Evolutionary conservation across 2,888 invertebrate genomes (phyloP), one percentile per base, ranked within the genome.

Genomic region (Rugalucina vietnamica): DNA sequence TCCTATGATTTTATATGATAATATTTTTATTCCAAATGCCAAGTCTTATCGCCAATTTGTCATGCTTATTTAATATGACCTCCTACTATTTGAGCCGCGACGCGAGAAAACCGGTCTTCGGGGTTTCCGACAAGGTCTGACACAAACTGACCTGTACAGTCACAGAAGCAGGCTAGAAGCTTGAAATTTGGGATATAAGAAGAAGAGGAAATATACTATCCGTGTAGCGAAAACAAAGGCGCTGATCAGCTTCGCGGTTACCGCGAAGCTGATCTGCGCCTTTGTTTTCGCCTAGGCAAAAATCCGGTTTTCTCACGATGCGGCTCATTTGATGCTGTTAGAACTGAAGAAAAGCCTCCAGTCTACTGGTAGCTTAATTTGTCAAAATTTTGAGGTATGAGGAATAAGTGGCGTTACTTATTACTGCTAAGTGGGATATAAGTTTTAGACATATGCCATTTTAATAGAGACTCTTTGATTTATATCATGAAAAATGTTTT

Each of bases 371-470:
- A 29, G 5, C 29, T 2, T 60, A 60, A 60, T 60, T 60, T 60
- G 29, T 60, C 60, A 24, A 10, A 29, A 60, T 29, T 60, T 27
- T 18, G 29, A 3, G 29, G 5, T 60, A 60, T 27, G 18, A 29
- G 29, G 5, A 60, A n/a, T 60, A 60, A 60, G 60, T 60, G 60
- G 60, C 21, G 60, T 60, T 29, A 54, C n/a, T 54, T 10, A 1
- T 60, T 60, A 5, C 60, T 4, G 5, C 18, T 4, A 4, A 60
- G 29, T 1, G 4, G 60, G 60, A 12, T 12, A 34, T 34, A 65
- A 65, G 34, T 65, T 65, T 65, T 65, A 65, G 65, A 65, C 65
- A 65, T 65, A 65, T 65, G 65, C 65, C 65, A 65, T 34, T 12
- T 29, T 34, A 34, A 65, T 65, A 34, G 8, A 65, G 34, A 34